Percentiles rank a stretch among this genome's conserved stretches.
Conservation (phyloP, 2,888 invertebrate genomes). For the Nomada hirtipes region DNA sequence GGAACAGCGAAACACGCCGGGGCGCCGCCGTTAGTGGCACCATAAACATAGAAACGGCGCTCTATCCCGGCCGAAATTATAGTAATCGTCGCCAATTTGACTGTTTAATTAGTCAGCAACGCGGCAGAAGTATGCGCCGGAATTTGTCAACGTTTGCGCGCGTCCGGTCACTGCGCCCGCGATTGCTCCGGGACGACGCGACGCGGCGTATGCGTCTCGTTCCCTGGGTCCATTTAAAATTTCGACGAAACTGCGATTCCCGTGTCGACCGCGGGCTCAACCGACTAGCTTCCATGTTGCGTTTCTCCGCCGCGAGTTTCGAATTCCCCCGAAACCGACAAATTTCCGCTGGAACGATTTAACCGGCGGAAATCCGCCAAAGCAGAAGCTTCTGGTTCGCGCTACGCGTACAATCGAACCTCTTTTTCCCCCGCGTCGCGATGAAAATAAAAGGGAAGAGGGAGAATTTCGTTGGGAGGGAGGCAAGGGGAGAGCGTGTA, state of each 20-base stretch:
- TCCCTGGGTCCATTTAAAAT: constrained; percentile 12
- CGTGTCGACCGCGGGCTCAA: neutral
- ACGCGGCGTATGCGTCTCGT: neutral
- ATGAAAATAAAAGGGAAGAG: neutral
- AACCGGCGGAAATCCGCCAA: neutral
- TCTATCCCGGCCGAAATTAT: constrained; percentile 56
- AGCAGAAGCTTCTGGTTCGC: neutral
- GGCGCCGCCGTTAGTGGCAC: constrained; percentile 42
- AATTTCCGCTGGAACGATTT: constrained; percentile 11
- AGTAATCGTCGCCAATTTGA: constrained; percentile 65
- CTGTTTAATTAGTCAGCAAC: constrained; percentile 63
- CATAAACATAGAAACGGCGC: constrained; percentile 40
- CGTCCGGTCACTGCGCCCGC: neutral
- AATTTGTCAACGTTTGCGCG: constrained; percentile 36
- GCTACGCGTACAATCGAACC: neutral
- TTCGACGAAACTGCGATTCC: neutral
- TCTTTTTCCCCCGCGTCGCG: neutral
- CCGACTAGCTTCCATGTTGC: neutral
- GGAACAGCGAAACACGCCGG: constrained; percentile 40
- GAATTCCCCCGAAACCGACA: constrained; percentile 1
- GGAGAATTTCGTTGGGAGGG: neutral
- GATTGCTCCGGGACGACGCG: neutral
- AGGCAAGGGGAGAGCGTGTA: neutral
- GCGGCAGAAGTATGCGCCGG: constrained; percentile 29
- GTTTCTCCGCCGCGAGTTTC: neutral